Conservation (phyloP, 2,888 invertebrate genomes). For the Mesochorus sp. region DNA sequence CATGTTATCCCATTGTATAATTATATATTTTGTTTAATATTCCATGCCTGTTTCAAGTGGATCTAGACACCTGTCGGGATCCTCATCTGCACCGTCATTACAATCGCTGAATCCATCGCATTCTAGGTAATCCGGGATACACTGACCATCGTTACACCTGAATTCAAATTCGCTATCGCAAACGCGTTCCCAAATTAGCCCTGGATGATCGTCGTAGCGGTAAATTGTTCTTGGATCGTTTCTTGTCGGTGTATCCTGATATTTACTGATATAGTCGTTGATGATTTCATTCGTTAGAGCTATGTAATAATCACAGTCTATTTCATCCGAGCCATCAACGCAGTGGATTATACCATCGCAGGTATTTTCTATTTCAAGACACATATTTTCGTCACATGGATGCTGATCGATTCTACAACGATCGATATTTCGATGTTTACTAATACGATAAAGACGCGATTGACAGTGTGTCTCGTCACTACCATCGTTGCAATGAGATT, state of each 20-base stretch:
- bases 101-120: conserved; percentile 86
- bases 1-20: conserved; percentile 35
- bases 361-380: conserved; percentile 73
- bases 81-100: conserved; percentile 85
- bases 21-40: conserved; percentile 6
- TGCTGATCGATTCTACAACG: conserved; percentile 62
- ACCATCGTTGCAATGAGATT: conserved; percentile 11
- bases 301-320: conserved; percentile 81
- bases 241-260: too few species aligned
- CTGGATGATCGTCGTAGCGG: too few species aligned
- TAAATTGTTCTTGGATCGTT: too few species aligned
- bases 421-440: background rate
- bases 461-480: conserved; percentile 31
- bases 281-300: conserved; percentile 37
- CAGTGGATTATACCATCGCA: conserved; percentile 82
- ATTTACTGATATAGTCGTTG: background rate
- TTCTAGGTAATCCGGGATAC: conserved; percentile 82
- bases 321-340: conserved; percentile 83
- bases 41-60: conserved; percentile 59
- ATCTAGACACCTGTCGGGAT: conserved; percentile 65
- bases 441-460: background rate
- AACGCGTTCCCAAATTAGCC: background rate
- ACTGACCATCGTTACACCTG: conserved; percentile 83
- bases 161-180: conserved; percentile 54
- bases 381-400: conserved; percentile 65